These are phyloP conservation scores for Schizopygopsis malacanthus DNA, from an alignment of 2,797 vertebrate genomes.

Conservation along the genomic window DNA sequence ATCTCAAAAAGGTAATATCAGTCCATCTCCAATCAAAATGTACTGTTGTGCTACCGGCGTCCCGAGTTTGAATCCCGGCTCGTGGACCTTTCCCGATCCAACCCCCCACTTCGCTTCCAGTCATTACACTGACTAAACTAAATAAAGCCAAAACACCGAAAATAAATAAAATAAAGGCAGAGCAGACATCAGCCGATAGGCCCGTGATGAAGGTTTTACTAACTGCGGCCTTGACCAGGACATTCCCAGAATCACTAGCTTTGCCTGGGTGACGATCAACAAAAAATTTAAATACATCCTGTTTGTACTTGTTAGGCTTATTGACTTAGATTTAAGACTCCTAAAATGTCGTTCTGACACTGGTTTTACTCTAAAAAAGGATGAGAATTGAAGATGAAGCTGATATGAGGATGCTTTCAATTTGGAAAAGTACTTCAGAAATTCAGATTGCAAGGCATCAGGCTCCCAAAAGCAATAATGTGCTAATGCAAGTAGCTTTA, in stretches of 20 bases:
- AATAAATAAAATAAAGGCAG: background rate
- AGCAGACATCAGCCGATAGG: background rate
- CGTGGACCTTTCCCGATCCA: no score
- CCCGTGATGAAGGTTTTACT: background rate
- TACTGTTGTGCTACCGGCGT: no score
- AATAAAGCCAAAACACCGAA: background rate
- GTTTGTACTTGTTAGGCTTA: background rate
- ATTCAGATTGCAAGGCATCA: background rate
- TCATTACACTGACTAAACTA: background rate
- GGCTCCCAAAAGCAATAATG: background rate
- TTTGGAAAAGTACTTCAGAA: background rate
- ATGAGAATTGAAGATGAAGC: background rate
- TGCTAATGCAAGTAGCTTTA: background rate
- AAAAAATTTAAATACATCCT: background rate
- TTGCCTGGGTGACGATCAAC: background rate
- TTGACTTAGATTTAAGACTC: background rate
- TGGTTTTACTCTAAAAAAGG: background rate
- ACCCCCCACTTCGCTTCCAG: background rate
- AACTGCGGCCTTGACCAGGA: background rate
- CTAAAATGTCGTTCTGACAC: background rate
- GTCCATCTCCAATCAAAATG: background rate
- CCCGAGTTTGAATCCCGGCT: no score
- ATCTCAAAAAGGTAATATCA: background rate
- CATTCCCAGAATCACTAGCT: background rate
- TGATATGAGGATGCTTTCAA: background rate